phyloP scores from a whole-genome alignment of 2,797 vertebrate species.

The Lepidocolaptes lacrymiger region DNA sequence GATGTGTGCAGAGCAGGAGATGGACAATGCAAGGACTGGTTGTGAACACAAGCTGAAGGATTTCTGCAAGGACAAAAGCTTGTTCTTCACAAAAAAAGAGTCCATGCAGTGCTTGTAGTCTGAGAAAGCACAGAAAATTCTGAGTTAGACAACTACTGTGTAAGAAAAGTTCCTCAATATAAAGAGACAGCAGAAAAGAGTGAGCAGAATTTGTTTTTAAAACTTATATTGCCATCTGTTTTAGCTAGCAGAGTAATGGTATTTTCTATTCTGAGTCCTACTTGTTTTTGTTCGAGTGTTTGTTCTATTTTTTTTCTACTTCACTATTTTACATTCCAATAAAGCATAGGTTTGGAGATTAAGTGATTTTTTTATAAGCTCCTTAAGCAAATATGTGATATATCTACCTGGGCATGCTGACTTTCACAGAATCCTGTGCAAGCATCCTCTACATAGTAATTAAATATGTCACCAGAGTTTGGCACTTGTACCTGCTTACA shows the following conservation, averaged over 20 bases:
- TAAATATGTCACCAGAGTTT: background rate
- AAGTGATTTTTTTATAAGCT: background rate
- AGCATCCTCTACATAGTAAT: background rate
- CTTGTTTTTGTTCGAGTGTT: background rate
- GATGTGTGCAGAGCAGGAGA: background rate
- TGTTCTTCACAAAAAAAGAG: background rate
- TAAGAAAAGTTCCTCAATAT: background rate
- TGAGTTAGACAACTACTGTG: background rate
- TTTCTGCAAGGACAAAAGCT: background rate
- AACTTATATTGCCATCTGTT: background rate
- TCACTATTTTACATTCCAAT: background rate
- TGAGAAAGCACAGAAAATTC: background rate
- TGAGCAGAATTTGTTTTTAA: background rate
- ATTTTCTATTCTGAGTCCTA: background rate
- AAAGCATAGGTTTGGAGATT: background rate
- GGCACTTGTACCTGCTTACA: background rate
- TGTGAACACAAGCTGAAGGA: accelerated
- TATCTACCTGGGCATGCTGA: background rate
- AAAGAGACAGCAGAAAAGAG: background rate
- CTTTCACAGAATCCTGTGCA: background rate
- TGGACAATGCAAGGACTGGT: background rate
- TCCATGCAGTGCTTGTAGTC: background rate
- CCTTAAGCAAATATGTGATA: background rate
- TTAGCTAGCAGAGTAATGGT: background rate
- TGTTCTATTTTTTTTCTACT: background rate